A percentile compares a stretch with the other conserved stretches of the same genome.
These are phyloP conservation scores for Eidolon helvum DNA, from an alignment of 2,113 vertebrate species.

Conservation along the genomic window DNA sequence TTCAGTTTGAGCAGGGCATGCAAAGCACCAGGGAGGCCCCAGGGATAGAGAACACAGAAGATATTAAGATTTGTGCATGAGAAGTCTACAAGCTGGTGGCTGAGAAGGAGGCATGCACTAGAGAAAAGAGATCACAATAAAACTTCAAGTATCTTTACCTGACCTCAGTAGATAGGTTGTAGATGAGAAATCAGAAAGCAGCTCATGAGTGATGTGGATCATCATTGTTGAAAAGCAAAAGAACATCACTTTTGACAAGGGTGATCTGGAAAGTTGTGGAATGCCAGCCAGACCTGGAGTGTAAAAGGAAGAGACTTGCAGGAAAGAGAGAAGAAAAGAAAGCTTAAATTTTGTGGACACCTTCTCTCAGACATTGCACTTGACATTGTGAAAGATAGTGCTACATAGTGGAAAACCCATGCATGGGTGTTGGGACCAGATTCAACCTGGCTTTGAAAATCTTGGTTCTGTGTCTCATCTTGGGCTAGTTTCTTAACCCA, in stretches of 20 bases:
- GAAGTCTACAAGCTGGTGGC: not conserved
- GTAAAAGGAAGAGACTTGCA: not conserved
- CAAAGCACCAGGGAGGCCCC: not conserved
- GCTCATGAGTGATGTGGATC: not conserved
- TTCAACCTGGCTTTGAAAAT: slow-evolving; percentile 29
- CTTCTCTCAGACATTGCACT: not conserved
- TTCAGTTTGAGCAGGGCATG: not conserved
- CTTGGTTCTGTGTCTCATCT: not conserved
- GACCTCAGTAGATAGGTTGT: not conserved
- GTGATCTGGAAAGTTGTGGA: not conserved
- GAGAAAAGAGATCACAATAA: not conserved
- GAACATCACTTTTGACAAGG: not conserved
- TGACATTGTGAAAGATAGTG: not conserved
- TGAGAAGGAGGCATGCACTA: not conserved
- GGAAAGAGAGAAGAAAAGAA: not conserved
- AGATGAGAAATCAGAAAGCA: not conserved
- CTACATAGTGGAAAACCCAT: not conserved
- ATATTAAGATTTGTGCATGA: not conserved
- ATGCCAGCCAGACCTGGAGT: not conserved
- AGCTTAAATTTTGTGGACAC: not conserved
- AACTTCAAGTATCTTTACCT: not conserved
- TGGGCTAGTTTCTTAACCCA: slow-evolving; percentile 20
- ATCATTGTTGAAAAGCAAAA: not conserved
- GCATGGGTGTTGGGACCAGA: not conserved
- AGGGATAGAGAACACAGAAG: not conserved